Conservation (phyloP, 2,888 invertebrate genomes). For the Tetheella fluctuosa region DNA sequence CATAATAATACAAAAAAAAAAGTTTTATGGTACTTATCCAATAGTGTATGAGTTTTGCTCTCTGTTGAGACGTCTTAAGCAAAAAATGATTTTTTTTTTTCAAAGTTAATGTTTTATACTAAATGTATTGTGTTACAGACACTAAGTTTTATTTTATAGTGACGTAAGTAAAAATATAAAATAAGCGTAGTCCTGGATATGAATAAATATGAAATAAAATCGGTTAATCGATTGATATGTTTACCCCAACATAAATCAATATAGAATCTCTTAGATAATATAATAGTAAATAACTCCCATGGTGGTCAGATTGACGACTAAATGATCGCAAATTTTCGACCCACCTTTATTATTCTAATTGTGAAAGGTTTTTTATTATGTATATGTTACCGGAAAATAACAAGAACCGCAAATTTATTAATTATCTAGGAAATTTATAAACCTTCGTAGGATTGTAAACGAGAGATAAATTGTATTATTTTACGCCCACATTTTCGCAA, state of each 20-base stretch:
- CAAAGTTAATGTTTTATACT: background rate
- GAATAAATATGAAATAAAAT: background rate
- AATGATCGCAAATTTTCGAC: too few species aligned
- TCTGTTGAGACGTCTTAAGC: background rate
- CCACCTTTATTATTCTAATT: too few species aligned
- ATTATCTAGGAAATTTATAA: too few species aligned
- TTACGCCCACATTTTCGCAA: too few species aligned
- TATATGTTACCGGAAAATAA: too few species aligned
- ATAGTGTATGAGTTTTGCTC: background rate
- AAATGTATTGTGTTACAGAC: constrained; percentile 1
- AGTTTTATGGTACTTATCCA: background rate
- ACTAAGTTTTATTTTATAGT: background rate
- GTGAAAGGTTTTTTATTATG: too few species aligned
- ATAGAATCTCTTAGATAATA: background rate
- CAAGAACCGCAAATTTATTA: too few species aligned
- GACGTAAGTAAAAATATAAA: background rate
- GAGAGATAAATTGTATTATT: too few species aligned
- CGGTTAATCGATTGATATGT: background rate
- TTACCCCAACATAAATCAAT: background rate
- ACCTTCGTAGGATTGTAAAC: too few species aligned
- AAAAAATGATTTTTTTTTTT: background rate
- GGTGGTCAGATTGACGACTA: too few species aligned
- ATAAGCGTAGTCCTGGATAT: background rate
- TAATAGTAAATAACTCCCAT: too few species aligned
- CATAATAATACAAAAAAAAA: background rate